Evolutionary conservation across 2,888 invertebrate species (phyloP).

Genomic region (Tetranychus truncatus): DNA sequence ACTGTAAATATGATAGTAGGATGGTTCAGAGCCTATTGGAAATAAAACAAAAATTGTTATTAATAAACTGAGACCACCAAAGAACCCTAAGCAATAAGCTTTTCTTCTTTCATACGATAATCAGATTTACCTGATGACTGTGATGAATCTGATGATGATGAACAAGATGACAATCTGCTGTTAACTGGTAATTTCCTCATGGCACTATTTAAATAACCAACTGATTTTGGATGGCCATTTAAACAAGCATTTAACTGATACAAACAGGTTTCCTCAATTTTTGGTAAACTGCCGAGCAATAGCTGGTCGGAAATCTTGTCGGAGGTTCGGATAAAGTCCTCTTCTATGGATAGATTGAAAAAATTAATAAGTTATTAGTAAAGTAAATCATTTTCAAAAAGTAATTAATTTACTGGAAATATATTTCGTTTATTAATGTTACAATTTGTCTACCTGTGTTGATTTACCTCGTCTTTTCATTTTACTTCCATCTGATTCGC

Average conservation of each 20-base stretch:
- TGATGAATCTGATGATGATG: neutral
- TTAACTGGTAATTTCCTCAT: constrained; percentile 4
- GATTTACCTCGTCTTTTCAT: neutral
- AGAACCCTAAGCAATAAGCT: too few relatives aligned
- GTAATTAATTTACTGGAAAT: too few relatives aligned
- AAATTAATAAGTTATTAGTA: neutral
- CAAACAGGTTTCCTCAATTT: neutral
- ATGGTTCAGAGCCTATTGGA: neutral
- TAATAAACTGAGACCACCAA: neutral
- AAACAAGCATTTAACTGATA: neutral
- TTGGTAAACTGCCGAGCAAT: neutral
- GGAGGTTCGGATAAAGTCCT: neutral
- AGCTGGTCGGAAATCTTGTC: neutral
- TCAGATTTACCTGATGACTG: neutral
- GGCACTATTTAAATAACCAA: constrained; percentile 3
- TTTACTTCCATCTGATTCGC: neutral
- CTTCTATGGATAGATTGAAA: neutral
- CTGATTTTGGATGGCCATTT: constrained; percentile 1
- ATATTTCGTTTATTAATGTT: neutral
- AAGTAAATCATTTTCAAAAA: too few relatives aligned
- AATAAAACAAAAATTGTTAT: neutral
- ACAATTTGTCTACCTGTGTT: neutral
- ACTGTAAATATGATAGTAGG: neutral
- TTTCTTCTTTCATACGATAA: too few relatives aligned
- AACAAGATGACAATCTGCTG: neutral